Conservation (phyloP, 1,140 invertebrate genomes). For the Planococcus citri region DNA sequence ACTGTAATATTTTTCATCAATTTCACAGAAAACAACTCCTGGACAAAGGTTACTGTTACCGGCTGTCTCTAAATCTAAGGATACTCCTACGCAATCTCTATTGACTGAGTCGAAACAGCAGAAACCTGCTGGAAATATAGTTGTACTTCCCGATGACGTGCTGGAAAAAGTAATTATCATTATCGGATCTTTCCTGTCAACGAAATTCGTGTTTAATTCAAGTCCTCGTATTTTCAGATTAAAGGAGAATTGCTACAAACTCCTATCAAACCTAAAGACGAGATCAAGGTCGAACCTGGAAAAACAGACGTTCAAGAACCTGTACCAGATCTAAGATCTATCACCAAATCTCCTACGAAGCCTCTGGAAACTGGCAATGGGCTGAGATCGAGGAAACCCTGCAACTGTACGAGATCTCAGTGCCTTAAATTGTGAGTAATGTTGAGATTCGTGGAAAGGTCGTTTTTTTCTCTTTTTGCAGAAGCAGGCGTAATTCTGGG, state of each 20-base stretch:
- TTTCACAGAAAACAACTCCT: neutral
- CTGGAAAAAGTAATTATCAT: conserved; percentile 1
- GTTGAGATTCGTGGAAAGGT: no score
- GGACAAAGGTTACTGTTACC: neutral
- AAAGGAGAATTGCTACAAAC: neutral
- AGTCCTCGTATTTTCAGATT: conserved; percentile 1
- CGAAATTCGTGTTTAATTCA: neutral
- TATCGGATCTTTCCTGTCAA: neutral
- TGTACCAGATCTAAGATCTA: neutral
- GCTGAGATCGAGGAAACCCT: conserved; percentile 76
- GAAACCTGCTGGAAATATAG: neutral
- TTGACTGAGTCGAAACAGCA: neutral
- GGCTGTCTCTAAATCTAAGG: neutral
- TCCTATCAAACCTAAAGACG: neutral
- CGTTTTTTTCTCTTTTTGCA: neutral
- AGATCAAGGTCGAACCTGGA: neutral
- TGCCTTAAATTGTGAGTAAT: conserved; percentile 82
- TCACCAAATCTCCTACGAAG: neutral
- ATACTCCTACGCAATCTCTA: neutral
- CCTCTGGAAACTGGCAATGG: conserved; percentile 47
- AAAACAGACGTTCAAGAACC: conserved; percentile 7
- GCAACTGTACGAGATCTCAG: conserved; percentile 98
- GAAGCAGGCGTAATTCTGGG: no score
- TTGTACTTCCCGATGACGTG: neutral
- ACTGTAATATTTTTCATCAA: neutral